phyloP scores from a whole-genome alignment of 1,140 invertebrate species.

The Propsilocerus akamusi region DNA sequence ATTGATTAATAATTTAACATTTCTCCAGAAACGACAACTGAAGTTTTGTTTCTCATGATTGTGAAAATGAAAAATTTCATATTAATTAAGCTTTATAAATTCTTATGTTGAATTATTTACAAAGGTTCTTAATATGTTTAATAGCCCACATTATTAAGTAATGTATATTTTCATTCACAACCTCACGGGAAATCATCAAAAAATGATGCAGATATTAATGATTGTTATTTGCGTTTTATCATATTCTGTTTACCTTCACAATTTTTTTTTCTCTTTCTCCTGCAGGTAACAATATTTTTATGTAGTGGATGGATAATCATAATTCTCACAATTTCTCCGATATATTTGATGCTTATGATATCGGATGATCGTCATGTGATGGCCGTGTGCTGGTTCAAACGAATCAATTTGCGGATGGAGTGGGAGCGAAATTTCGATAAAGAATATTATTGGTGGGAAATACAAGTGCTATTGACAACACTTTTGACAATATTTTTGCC shows the following conservation, averaged over 20 bases:
- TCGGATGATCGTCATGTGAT: neutral
- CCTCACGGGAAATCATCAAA: too few relatives aligned
- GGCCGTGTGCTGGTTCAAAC: neutral
- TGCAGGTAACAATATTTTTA: constrained; percentile 31
- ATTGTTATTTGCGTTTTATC: too few relatives aligned
- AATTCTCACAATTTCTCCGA: constrained; percentile 29
- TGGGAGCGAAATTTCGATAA: constrained; percentile 36
- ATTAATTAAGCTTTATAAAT: neutral
- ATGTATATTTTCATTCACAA: too few relatives aligned
- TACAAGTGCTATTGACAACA: constrained; percentile 33
- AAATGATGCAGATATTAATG: too few relatives aligned
- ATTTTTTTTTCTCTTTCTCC: constrained; percentile 5
- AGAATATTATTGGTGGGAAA: constrained; percentile 37
- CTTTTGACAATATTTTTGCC: constrained; percentile 44
- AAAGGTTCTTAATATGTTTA: too few relatives aligned
- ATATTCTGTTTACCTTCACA: too few relatives aligned
- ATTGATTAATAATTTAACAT: too few relatives aligned
- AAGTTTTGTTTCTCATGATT: neutral
- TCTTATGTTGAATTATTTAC: too few relatives aligned
- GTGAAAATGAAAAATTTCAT: neutral
- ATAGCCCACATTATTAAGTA: too few relatives aligned
- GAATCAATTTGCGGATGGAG: neutral
- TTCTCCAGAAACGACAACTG: too few relatives aligned
- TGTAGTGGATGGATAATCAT: constrained; percentile 30
- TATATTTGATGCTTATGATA: constrained; percentile 26